Conservation (phyloP, 2,113 vertebrate genomes). For the Bombycilla garrulus region DNA sequence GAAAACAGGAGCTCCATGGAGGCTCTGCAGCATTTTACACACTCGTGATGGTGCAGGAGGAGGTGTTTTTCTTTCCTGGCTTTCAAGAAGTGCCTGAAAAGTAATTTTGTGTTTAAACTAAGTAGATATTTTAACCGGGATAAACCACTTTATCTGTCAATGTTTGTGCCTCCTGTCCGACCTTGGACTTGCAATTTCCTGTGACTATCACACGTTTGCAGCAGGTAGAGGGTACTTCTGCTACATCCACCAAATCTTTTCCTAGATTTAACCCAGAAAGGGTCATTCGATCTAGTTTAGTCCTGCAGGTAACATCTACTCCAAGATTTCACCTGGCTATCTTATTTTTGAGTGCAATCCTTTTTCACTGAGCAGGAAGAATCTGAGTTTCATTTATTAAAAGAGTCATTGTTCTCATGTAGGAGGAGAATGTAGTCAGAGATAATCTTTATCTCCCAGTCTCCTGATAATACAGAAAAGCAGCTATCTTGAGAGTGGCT, state of each 20-base stretch:
- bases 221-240: not conserved
- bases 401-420: constrained; percentile 18
- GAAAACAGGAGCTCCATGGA: fast-evolving
- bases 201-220: not conserved
- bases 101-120: not conserved
- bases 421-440: constrained; percentile 1
- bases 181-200: not conserved
- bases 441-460: constrained; percentile 14
- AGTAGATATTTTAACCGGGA: not conserved
- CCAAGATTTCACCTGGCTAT: not conserved
- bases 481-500: not conserved
- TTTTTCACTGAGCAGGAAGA: not conserved
- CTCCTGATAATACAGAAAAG: not conserved
- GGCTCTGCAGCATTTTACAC: not conserved
- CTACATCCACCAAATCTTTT: not conserved
- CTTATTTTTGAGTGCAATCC: not conserved
- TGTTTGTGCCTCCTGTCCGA: not conserved
- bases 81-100: not conserved
- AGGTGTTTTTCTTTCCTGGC: not conserved
- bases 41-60: not conserved
- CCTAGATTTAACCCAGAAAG: not conserved
- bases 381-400: constrained; percentile 6
- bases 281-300: not conserved
- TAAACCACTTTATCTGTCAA: not conserved
- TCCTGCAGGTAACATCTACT: not conserved